Evolutionary conservation across 2,113 vertebrate genomes (phyloP).

Genomic region (Arvicanthis niloticus): DNA sequence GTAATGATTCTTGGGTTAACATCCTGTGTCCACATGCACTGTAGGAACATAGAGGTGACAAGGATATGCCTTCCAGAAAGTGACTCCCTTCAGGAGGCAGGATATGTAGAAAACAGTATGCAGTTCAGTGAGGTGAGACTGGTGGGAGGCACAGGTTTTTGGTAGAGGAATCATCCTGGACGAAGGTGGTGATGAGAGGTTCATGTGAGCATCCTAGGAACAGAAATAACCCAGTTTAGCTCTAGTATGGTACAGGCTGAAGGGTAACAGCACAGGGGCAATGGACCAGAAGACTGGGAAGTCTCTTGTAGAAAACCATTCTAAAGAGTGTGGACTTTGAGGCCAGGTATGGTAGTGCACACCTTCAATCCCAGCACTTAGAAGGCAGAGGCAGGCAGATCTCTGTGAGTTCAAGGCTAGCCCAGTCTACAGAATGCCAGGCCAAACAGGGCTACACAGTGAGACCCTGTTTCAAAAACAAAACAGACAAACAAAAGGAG

Average conservation of each 20-base stretch:
- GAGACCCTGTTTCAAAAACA: not conserved
- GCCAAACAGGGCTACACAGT: not conserved
- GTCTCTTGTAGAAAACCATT: not conserved
- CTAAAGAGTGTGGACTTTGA: not conserved
- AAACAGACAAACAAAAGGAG: not conserved
- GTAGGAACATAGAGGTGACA: not conserved
- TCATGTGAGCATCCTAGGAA: not conserved
- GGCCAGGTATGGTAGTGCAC: not conserved
- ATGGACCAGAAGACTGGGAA: not conserved
- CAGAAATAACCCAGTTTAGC: not conserved
- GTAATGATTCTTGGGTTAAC: not conserved
- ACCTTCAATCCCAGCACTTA: not conserved
- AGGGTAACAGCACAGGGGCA: not conserved
- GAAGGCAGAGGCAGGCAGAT: not conserved
- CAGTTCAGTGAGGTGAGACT: fast-evolving
- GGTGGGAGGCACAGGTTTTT: not conserved
- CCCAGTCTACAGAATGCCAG: not conserved
- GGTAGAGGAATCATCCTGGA: not conserved
- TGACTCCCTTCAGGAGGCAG: not conserved
- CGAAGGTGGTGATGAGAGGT: not conserved
- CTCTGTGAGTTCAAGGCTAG: not conserved
- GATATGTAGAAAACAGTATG: fast-evolving
- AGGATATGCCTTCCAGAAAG: not conserved
- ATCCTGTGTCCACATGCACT: not conserved
- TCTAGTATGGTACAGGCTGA: not conserved